Percentiles rank a stretch among this genome's conserved stretches.
Evolutionary conservation across 2,113 vertebrate genomes (phyloP).

Genomic region (Himantopus leucocephalus): DNA sequence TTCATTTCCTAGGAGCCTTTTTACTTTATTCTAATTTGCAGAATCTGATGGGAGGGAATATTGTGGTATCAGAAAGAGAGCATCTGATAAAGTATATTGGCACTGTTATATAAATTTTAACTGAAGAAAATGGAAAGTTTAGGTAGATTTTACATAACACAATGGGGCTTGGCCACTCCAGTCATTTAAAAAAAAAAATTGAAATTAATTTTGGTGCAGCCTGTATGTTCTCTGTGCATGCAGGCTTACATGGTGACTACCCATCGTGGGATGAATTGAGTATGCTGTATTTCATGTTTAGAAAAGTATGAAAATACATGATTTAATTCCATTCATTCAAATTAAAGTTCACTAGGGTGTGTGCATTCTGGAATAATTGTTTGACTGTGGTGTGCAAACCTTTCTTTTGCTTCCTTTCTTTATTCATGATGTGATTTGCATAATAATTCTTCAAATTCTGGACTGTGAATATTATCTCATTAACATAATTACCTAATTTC

Average conservation of each 20-base stretch:
- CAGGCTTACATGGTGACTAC: neutral
- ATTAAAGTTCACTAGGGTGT: slow-evolving; percentile 22
- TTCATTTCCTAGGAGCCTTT: neutral
- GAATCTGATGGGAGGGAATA: neutral
- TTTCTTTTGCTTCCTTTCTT: neutral
- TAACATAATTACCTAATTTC: slow-evolving; percentile 60
- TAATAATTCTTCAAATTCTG: slow-evolving; percentile 42
- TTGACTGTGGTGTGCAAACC: neutral
- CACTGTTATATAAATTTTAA: neutral
- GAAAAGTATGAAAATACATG: neutral
- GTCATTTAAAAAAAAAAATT: neutral
- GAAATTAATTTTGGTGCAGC: neutral
- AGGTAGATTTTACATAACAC: neutral
- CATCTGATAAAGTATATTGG: neutral
- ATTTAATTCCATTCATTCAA: neutral
- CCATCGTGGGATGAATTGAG: neutral
- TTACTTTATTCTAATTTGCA: neutral
- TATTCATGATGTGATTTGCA: slow-evolving; percentile 48
- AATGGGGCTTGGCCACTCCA: neutral
- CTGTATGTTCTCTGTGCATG: neutral
- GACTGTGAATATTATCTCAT: slow-evolving; percentile 37
- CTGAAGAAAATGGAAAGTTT: neutral
- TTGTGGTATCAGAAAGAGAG: neutral
- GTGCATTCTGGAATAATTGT: neutral
- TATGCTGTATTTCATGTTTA: neutral